Base-by-base conservation (phyloP, 2,888 invertebrate genomes). In the Andrena haemorrhoa region DNA sequence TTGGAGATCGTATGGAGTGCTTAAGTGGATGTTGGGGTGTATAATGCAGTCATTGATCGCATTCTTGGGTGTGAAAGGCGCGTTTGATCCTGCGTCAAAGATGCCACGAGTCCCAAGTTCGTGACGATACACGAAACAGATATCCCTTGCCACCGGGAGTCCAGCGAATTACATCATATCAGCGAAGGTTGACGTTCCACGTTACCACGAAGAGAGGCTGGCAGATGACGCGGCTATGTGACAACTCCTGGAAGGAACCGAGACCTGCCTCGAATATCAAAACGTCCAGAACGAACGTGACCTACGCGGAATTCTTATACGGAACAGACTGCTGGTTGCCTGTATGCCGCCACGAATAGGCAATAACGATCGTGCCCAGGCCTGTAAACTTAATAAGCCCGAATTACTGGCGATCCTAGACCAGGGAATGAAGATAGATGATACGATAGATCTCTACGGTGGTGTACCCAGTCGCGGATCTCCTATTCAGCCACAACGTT, bases 231-330 rank as follows among this genome's bases (percentile, higher is more conserved):
- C 47, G 66, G 26, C 68, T 12, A 16, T 35, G 72, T 35, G 71
- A 63, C 63, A 35, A 63, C 81, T 76, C 75, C 71, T 77, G 78
- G 81, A 85, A 69, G 72, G 41, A 71, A 61, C 73, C 70, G 56
- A 61, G 70, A 64, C 73, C 82, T 84, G 89, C 61, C 75, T 86
- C 87, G 89, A 86, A 89, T 89, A 90, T 90, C 88, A 87, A 88
- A 88, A 84, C 82, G 80, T 79, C 56, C 79, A 29, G 60, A 35
- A 61, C 51, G 70, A 76, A 87, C 89, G 87, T 87, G 87, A 89
- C 81, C 71, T 63, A 75, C 75, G 71, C 68, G 77, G 65, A 76
- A 83, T 83, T 80, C 86, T 68, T 66, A 10, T 33, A 33, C 29
- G 72, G 56, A 64, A 72, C 49, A 20, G 26, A 12, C 51, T 56